A percentile compares a stretch with the other conserved stretches of the same genome.
Evolutionary conservation across 2,113 vertebrate genomes (phyloP).

Genomic region (Rhegmatorhina hoffmannsi): DNA sequence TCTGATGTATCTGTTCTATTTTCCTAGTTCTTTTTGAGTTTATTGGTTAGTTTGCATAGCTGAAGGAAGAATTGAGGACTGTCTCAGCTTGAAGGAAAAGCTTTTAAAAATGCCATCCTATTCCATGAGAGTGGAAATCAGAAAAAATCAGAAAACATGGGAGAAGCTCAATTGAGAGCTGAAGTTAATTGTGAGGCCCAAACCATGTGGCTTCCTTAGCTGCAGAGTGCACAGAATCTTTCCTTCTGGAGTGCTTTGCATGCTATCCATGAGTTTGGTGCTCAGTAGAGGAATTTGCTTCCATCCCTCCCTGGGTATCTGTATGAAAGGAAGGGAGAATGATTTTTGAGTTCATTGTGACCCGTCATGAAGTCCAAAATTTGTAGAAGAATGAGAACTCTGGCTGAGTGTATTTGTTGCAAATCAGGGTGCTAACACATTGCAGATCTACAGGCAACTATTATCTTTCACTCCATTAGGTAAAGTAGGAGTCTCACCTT

Average conservation of each 20-base stretch:
- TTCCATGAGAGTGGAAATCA: background rate
- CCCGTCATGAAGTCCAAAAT: background rate
- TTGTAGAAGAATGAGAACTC: background rate
- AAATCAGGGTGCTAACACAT: background rate
- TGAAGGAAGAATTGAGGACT: background rate
- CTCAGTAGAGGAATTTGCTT: background rate
- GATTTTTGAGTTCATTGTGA: background rate
- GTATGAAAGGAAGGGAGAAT: background rate
- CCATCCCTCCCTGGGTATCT: background rate
- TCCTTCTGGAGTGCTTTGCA: accelerated
- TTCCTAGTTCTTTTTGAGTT: background rate
- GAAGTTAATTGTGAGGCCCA: background rate
- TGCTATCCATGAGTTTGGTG: background rate
- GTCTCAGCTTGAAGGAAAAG: background rate
- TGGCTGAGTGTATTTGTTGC: background rate
- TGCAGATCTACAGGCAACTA: background rate
- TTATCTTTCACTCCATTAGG: background rate
- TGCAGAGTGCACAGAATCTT: background rate
- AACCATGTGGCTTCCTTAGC: background rate
- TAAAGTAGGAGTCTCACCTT: background rate
- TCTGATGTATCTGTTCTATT: background rate
- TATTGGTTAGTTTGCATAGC: background rate
- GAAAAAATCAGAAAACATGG: background rate
- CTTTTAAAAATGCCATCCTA: background rate
- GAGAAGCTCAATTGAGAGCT: background rate